Percentiles rank a stretch among this genome's conserved stretches.
Conservation (phyloP, 30 jellyfish, hydroid and myxozoan species). For the Cassiopea xamachana region DNA sequence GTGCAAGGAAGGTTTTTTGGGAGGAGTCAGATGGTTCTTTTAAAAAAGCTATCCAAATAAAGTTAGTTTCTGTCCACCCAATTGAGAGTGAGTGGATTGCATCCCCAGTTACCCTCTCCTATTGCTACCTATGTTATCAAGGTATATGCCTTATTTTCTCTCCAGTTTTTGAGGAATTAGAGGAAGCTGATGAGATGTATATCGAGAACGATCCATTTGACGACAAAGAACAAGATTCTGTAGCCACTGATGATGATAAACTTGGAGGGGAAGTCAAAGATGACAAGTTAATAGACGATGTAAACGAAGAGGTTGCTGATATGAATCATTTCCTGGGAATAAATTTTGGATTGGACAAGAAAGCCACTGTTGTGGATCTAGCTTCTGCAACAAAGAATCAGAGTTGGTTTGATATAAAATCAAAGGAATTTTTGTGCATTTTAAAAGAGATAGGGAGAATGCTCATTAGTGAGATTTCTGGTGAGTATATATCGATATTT, state of each 20-base stretch:
- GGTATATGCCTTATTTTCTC: not conserved
- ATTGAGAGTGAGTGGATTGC: too few species aligned
- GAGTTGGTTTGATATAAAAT: not conserved
- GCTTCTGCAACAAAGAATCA: not conserved
- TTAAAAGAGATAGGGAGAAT: not conserved
- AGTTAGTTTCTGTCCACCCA: too few species aligned
- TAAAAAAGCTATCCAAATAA: too few species aligned
- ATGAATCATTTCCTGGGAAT: slow-evolving; percentile 16
- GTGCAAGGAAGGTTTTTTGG: too few species aligned
- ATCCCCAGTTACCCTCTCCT: too few species aligned
- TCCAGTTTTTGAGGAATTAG: not conserved
- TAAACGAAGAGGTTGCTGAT: slow-evolving; percentile 6
- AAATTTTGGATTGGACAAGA: slow-evolving; percentile 44
- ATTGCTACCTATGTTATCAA: too few species aligned
- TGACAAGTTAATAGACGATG: not conserved
- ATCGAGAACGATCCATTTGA: not conserved
- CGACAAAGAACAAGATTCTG: too few species aligned
- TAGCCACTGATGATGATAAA: not conserved
- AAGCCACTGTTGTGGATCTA: not conserved
- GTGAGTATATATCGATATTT: not conserved
- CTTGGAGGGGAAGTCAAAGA: not conserved
- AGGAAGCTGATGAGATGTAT: not conserved
- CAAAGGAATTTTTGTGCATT: not conserved
- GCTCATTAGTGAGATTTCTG: not conserved
- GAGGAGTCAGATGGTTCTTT: too few species aligned